These are phyloP conservation scores for Grantiella picta DNA, from an alignment of 2,113 vertebrate species.

Conservation along the genomic window DNA sequence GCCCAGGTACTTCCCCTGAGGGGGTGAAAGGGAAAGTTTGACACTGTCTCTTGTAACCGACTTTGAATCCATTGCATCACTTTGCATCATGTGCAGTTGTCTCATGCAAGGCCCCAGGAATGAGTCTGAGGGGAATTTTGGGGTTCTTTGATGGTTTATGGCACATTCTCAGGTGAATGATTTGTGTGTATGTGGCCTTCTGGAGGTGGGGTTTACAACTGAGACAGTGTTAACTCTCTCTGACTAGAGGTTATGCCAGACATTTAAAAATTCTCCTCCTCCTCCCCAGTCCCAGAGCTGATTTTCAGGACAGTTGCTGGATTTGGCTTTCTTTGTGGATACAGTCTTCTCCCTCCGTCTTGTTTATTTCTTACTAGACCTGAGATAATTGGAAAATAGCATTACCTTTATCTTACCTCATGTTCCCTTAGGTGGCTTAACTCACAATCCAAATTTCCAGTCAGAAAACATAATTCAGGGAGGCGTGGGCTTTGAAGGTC, in stretches of 20 bases:
- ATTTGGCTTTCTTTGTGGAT: neutral
- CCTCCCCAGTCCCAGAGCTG: accelerated
- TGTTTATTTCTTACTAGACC: neutral
- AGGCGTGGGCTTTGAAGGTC: neutral
- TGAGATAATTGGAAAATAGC: neutral
- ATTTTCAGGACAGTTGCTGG: neutral
- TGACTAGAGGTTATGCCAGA: too few species aligned
- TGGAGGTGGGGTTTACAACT: too few species aligned
- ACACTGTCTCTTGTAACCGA: too few species aligned
- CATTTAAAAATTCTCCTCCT: neutral
- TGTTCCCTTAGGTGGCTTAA: neutral
- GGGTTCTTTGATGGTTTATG: neutral
- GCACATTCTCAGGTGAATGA: neutral
- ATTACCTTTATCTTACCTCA: neutral
- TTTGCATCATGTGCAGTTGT: neutral
- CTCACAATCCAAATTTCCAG: neutral
- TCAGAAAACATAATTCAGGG: neutral
- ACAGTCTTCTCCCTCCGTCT: neutral
- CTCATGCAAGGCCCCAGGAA: too few species aligned
- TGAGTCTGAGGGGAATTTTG: accelerated
- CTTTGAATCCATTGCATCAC: accelerated
- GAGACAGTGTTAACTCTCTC: too few species aligned
- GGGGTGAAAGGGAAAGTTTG: neutral
- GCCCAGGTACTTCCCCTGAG: neutral
- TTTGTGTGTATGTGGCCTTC: neutral